Evolutionary conservation across 1,140 invertebrate species (phyloP).

Genomic region (Euura lappo): DNA sequence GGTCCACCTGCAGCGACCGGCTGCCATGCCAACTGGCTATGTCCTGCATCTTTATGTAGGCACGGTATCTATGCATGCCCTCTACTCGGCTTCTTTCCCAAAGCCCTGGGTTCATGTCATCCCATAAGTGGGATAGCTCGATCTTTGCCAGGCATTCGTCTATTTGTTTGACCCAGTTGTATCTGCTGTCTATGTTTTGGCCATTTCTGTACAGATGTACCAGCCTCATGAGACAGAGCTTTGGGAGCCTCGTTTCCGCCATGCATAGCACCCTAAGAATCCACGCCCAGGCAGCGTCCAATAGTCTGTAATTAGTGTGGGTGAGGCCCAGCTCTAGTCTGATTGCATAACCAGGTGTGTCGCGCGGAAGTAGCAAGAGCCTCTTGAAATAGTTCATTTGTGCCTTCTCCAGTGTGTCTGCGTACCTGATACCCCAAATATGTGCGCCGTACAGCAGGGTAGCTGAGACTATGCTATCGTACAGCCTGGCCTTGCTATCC

Average conservation of each 20-base stretch:
- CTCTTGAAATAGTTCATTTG: constrained; percentile 23
- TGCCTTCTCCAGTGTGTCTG: constrained; percentile 12
- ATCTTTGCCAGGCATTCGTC: neutral
- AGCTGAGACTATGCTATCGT: constrained; percentile 19
- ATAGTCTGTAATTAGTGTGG: neutral
- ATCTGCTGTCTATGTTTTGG: constrained; percentile 1
- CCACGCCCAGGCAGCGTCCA: constrained; percentile 13
- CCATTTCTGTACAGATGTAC: neutral
- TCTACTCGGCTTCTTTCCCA: too few relatives aligned
- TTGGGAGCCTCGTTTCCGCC: constrained; percentile 3
- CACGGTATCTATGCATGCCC: too few relatives aligned
- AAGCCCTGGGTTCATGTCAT: too few relatives aligned
- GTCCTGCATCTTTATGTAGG: too few relatives aligned
- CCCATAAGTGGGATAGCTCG: too few relatives aligned
- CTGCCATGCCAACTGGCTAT: too few relatives aligned
- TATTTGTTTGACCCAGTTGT: constrained; percentile 19
- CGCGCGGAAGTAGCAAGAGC: constrained; percentile 17
- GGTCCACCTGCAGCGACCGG: too few relatives aligned
- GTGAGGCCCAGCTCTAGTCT: constrained; percentile 17
- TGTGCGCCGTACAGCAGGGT: constrained; percentile 18
- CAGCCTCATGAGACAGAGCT: constrained; percentile 15
- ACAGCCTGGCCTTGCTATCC: constrained; percentile 10
- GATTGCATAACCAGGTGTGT: constrained; percentile 17
- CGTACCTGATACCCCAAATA: constrained; percentile 17
- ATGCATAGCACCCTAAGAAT: constrained; percentile 17